Base-by-base conservation (phyloP, 2,113 vertebrate genomes). In the Sturnus vulgaris region DNA sequence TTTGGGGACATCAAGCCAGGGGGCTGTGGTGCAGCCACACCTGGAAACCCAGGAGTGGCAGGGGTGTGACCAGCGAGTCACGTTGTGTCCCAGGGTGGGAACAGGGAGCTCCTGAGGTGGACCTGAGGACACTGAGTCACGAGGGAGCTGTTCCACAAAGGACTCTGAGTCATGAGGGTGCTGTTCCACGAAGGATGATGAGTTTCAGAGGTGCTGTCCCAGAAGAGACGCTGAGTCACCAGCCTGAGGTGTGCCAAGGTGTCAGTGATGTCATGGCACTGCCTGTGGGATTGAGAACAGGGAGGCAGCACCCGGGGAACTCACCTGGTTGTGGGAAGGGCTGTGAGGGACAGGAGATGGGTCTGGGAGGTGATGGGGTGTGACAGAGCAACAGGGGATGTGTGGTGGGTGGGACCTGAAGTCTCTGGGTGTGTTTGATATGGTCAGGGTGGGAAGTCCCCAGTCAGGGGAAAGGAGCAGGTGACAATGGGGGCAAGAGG, bases 251-350 rank as follows among this genome's bases (percentile, higher is more conserved):
- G 75, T 59, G 42, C 15, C 4, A 4, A 22, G 68, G 61, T 72
- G 63, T 7, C 53, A 22, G 3, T 2, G 9, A 30, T 9, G 35
- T 2, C 4, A 14, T 3, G 53, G 42, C 35, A 31, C 59, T 47
- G 57, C 40, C 4, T 5, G 1, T 20, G 55, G 55, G n/a, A 55
- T 42, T 44, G 69, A 64, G 53, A 87, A 50, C 16, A 9, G 64
- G 25, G 40, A 28, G 33, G 20, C 0, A 16, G 61, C 2, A 2
- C 11, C 1, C 0, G 14, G 33, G 30, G 12, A 64, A 4, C 40
- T 35, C 52, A 40, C 19, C 33, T 4, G 19, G 44, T 56, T n/a
- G 39, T 0, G 0, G 46, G 50, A 73, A 50, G 55, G 73, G 63
- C 55, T 65, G 50, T 0, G 4, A 49, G 31, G 40, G 21, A 44